Conservation (phyloP, 2,888 invertebrate species). For the Thelaira solivaga region DNA sequence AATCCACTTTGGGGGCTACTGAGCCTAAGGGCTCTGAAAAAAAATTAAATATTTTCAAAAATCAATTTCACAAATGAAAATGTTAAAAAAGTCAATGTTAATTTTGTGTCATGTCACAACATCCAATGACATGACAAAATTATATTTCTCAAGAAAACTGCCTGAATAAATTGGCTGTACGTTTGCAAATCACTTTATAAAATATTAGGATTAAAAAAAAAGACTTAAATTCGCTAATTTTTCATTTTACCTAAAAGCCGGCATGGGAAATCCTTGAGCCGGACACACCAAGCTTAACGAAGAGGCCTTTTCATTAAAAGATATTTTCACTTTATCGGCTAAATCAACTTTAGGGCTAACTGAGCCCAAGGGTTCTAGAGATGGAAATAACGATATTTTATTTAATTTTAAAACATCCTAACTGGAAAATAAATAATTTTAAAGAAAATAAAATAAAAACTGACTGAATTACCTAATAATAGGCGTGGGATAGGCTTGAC, state of each 20-base stretch:
- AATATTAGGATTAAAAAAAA: too few relatives aligned
- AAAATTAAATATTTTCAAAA: constrained; percentile 21
- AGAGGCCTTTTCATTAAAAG: constrained; percentile 69
- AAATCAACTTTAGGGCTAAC: constrained; percentile 80
- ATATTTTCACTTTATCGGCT: constrained; percentile 76
- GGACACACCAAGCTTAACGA: constrained; percentile 77
- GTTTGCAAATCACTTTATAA: too few relatives aligned
- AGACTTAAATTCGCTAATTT: too few relatives aligned
- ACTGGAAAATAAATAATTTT: neutral
- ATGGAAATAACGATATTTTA: neutral
- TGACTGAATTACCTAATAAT: constrained; percentile 67
- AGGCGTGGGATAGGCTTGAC: constrained; percentile 82
- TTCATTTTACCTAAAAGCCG: constrained; percentile 79
- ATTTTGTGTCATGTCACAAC: too few relatives aligned
- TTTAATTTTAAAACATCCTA: too few relatives aligned
- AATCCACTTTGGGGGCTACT: constrained; percentile 80
- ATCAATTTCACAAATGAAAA: neutral
- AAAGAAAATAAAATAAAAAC: constrained; percentile 1
- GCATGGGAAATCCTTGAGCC: constrained; percentile 80
- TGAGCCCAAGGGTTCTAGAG: constrained; percentile 72
- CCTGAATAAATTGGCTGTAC: constrained; percentile 37
- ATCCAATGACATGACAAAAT: neutral
- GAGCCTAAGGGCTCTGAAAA: constrained; percentile 77
- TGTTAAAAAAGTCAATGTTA: too few relatives aligned
- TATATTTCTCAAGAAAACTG: constrained; percentile 41